Percentiles rank a stretch among this genome's conserved stretches.
These are phyloP conservation scores for Aldabrachelys gigantea DNA, from an alignment of 2,113 vertebrate species.

Conservation along the genomic window DNA sequence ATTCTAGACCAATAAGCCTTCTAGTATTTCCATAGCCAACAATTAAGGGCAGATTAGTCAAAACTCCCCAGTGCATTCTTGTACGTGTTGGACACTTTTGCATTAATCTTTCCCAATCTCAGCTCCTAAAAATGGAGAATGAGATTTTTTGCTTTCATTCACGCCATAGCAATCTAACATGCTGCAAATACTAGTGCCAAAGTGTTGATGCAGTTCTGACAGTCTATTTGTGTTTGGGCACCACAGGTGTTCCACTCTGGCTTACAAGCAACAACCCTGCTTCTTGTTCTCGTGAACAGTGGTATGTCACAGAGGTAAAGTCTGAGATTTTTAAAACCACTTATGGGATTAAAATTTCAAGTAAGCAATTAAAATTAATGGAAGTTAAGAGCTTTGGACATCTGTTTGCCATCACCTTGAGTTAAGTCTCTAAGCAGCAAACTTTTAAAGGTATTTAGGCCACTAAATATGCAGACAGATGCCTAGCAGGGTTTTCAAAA, in stretches of 20 bases:
- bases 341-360: neutral
- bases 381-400: neutral
- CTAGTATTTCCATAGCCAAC: neutral
- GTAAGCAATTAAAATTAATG: neutral
- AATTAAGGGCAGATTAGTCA: neutral
- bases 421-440: neutral
- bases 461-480: accelerated
- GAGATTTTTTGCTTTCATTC: neutral
- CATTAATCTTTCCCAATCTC: neutral
- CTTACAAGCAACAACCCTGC: neutral
- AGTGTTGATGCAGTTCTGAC: accelerated
- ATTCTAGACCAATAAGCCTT: too few relatives aligned
- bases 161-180: neutral
- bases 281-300: neutral
- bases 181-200: neutral
- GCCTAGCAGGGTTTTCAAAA: neutral
- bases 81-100: neutral
- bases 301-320: neutral
- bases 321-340: neutral
- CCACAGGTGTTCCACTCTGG: neutral
- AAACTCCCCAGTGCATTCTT: neutral
- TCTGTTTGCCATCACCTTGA: neutral
- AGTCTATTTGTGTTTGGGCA: neutral
- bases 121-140: neutral
- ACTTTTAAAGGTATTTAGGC: neutral